A percentile compares a stretch with the other conserved stretches of the same genome.
These are phyloP conservation scores for Pseudomyrmex cubaensis DNA, from an alignment of 1,140 invertebrate genomes.

Conservation along the genomic window DNA sequence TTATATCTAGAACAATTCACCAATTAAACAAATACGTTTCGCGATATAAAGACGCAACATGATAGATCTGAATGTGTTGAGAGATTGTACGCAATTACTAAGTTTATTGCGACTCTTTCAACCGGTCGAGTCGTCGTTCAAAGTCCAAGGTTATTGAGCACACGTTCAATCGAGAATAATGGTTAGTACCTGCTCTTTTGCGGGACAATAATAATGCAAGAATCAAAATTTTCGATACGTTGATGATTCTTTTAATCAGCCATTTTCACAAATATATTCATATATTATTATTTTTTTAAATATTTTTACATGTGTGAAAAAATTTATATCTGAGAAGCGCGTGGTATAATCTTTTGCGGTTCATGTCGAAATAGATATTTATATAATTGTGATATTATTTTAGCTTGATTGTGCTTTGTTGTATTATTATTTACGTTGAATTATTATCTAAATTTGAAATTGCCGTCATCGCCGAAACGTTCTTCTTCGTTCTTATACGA, in stretches of 20 bases:
- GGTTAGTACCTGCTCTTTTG: constrained; percentile 63
- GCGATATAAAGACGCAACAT: not conserved
- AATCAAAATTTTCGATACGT: not conserved
- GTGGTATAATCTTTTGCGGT: not conserved
- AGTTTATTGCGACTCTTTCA: constrained; percentile 55
- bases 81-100: constrained; percentile 53
- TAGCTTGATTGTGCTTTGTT: not conserved
- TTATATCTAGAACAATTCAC: constrained; percentile 1
- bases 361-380: not conserved
- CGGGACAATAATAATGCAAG: constrained; percentile 43
- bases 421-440: constrained; percentile 9
- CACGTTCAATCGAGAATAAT: constrained; percentile 59
- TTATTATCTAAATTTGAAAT: not conserved
- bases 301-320: not conserved
- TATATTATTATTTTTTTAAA: no score
- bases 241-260: no score
- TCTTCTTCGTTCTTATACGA: not conserved
- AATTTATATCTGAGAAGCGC: not conserved
- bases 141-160: constrained; percentile 76
- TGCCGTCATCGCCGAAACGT: not conserved
- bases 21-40: not conserved
- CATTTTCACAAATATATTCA: no score
- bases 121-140: constrained; percentile 69
- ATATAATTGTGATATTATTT: not conserved
- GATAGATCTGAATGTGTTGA: not conserved